Conservation (phyloP, 2,113 vertebrate genomes). For the Carassius auratus region DNA sequence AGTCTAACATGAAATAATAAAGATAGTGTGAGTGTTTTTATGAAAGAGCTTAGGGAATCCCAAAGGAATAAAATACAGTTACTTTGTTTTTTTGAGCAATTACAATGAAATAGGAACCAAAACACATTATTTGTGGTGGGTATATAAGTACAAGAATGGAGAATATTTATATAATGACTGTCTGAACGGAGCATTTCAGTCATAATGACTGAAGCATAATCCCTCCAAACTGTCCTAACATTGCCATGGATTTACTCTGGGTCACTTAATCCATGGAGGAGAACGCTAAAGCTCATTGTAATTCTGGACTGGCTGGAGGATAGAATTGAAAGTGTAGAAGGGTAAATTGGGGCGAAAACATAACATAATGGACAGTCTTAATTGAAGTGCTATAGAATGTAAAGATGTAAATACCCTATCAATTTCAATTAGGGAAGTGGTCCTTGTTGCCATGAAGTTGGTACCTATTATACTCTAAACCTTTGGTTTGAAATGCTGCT, state of each 20-base stretch:
- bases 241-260: conserved; percentile 73
- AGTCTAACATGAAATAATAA: not conserved
- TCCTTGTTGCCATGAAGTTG: not conserved
- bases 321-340: conserved; percentile 27
- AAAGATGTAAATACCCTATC: not conserved
- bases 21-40: not conserved
- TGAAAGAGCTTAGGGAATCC: not conserved
- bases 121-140: conserved; percentile 57
- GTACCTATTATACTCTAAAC: not conserved
- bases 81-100: conserved; percentile 44
- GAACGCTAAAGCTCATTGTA: conserved; percentile 68
- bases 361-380: not conserved
- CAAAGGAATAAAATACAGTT: not conserved
- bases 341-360: not conserved
- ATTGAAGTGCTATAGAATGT: not conserved
- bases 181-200: conserved; percentile 52
- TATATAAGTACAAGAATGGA: conserved; percentile 48
- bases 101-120: conserved; percentile 43
- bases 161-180: conserved; percentile 22
- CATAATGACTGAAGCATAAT: conserved; percentile 71
- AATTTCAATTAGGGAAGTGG: not conserved
- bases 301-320: conserved; percentile 56
- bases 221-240: conserved; percentile 68
- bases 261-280: conserved; percentile 73
- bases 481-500: not conserved